phyloP scores from a whole-genome alignment of 2,113 vertebrate genomes.

The Anser cygnoides region DNA sequence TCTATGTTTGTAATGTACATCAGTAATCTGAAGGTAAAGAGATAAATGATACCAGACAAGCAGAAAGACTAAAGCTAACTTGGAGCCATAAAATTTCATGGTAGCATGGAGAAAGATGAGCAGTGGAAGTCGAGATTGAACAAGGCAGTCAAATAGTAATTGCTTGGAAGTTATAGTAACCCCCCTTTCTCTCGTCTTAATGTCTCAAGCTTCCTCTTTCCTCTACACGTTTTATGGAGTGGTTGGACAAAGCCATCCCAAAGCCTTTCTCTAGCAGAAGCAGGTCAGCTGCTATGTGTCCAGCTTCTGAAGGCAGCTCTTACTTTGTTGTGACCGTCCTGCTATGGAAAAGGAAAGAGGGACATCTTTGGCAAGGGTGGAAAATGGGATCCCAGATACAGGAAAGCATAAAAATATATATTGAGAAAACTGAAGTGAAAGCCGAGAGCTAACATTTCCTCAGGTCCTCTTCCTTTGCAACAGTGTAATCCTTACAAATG shows the following conservation, averaged over 20 bases:
- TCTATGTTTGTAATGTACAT: neutral
- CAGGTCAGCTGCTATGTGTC: neutral
- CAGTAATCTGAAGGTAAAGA: neutral
- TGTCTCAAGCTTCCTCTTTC: neutral
- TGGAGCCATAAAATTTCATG: neutral
- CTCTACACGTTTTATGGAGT: neutral
- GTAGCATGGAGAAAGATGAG: neutral
- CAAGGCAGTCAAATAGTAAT: neutral
- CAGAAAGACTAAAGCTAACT: neutral
- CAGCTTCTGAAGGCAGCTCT: neutral
- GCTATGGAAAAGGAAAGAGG: neutral
- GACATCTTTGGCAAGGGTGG: neutral
- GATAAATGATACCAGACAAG: neutral
- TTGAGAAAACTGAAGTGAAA: neutral
- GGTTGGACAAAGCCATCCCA: neutral
- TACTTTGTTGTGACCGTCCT: neutral
- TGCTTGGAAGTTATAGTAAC: neutral
- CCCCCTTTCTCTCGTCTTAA: neutral
- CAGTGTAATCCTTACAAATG: fast-evolving
- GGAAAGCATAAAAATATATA: neutral
- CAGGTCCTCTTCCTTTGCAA: neutral
- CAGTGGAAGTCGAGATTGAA: neutral
- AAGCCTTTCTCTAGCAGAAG: neutral
- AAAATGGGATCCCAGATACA: neutral
- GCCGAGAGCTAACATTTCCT: neutral